These are phyloP conservation scores for Spodoptera frugiperda DNA, from an alignment of 1,140 invertebrate genomes.

Conservation along the genomic window DNA sequence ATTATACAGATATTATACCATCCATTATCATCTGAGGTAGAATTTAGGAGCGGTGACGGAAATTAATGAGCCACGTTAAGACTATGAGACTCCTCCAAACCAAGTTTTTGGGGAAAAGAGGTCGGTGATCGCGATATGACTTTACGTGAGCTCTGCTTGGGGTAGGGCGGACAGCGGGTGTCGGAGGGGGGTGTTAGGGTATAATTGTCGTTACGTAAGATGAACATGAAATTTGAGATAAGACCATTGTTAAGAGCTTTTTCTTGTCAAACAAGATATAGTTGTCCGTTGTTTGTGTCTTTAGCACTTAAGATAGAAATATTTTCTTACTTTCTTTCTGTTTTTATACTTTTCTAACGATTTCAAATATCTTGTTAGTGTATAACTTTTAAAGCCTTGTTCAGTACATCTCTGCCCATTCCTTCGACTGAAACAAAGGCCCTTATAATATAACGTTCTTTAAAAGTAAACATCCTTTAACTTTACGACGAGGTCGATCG, in stretches of 20 bases:
- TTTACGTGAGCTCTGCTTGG: constrained; percentile 13
- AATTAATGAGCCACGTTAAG: neutral
- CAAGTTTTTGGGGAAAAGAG: constrained; percentile 23
- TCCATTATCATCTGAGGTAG: neutral
- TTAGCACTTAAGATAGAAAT: too few species aligned
- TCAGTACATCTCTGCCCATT: too few species aligned
- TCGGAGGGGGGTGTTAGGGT: neutral
- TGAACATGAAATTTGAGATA: neutral
- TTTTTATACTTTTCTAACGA: too few species aligned
- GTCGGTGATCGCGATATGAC: constrained; percentile 22
- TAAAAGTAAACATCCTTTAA: neutral
- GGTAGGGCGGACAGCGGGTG: neutral
- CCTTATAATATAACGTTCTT: neutral
- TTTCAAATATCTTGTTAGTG: too few species aligned
- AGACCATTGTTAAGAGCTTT: constrained; percentile 1
- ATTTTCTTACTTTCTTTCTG: too few species aligned
- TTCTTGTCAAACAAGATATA: too few species aligned
- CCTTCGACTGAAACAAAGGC: neutral
- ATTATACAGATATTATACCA: neutral
- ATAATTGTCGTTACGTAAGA: neutral
- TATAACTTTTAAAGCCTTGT: too few species aligned
- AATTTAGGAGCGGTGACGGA: neutral
- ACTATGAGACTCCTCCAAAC: neutral
- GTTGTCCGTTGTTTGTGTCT: too few species aligned
- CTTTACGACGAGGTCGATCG: neutral